Evolutionary conservation across 2,113 vertebrate genomes (phyloP).

Genomic region (Rhipidura dahli): DNA sequence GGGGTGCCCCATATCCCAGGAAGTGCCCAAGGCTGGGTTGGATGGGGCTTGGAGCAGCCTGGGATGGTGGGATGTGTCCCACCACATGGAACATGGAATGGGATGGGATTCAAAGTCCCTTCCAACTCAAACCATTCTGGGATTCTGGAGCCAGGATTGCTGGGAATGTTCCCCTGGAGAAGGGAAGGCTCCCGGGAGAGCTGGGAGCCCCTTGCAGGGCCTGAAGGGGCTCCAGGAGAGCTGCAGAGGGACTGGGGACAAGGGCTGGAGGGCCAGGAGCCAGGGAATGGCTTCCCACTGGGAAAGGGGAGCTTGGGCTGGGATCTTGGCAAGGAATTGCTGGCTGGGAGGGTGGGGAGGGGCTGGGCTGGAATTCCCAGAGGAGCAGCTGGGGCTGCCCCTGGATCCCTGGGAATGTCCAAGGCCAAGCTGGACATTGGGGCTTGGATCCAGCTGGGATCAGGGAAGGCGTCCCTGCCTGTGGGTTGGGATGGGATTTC

Average conservation of each 20-base stretch:
- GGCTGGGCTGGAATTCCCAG: background rate
- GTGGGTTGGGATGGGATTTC: background rate
- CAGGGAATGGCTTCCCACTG: background rate
- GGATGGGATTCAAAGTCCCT: no score
- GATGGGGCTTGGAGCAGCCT: no score
- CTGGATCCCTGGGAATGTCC: accelerated
- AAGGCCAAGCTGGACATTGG: background rate
- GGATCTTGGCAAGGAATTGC: background rate
- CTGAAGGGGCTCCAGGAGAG: background rate
- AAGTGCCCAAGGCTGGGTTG: no score
- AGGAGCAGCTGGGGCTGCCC: background rate
- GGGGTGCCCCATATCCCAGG: no score
- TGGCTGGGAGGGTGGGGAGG: background rate
- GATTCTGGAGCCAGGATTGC: no score
- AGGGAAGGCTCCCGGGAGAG: no score
- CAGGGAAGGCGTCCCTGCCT: accelerated
- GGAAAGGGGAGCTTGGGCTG: background rate
- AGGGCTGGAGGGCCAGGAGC: accelerated
- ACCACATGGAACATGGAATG: no score
- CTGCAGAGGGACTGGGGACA: background rate
- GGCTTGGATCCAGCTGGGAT: accelerated
- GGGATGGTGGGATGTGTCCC: no score
- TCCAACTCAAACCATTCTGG: no score
- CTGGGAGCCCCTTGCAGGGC: background rate
- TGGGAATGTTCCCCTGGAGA: no score